These are phyloP conservation scores for Drymonia ruficornis DNA, from an alignment of 2,888 invertebrate species.

Conservation along the genomic window DNA sequence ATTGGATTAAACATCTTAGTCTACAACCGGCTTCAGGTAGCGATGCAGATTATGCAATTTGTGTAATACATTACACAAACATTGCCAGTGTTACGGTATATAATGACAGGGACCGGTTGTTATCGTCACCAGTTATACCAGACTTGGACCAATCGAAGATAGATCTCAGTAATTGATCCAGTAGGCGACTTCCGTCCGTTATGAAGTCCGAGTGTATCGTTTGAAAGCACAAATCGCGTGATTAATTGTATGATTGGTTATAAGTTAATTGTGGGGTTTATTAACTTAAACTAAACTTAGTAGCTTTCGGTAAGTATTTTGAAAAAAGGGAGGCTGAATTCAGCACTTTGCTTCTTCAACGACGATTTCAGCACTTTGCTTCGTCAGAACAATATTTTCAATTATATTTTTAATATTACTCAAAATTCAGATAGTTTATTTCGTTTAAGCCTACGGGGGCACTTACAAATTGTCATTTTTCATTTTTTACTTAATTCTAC, in stretches of 20 bases:
- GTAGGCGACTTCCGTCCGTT: conserved; percentile 22
- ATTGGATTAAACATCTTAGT: background rate
- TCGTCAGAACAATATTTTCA: too few species aligned
- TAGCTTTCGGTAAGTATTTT: too few species aligned
- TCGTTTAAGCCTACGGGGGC: too few species aligned
- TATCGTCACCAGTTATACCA: conserved; percentile 23
- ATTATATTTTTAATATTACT: too few species aligned
- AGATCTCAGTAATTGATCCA: conserved; percentile 21
- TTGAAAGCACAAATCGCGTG: conserved; percentile 9
- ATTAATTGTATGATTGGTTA: conserved; percentile 1
- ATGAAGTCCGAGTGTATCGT: conserved; percentile 12
- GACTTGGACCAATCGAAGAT: conserved; percentile 15
- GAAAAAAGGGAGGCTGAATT: too few species aligned
- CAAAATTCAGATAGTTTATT: too few species aligned
- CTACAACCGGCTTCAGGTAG: conserved; percentile 20
- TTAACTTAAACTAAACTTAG: too few species aligned
- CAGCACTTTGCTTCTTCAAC: too few species aligned
- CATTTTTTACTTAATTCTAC: too few species aligned
- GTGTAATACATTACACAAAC: conserved; percentile 20
- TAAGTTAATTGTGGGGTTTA: too few species aligned
- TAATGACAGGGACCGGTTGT: conserved; percentile 22
- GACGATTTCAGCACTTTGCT: too few species aligned
- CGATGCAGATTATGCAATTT: conserved; percentile 21
- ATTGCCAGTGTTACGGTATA: conserved; percentile 32
- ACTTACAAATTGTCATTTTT: too few species aligned